Conservation (phyloP, 2,888 invertebrate species). For the Oxytorus armatus region DNA sequence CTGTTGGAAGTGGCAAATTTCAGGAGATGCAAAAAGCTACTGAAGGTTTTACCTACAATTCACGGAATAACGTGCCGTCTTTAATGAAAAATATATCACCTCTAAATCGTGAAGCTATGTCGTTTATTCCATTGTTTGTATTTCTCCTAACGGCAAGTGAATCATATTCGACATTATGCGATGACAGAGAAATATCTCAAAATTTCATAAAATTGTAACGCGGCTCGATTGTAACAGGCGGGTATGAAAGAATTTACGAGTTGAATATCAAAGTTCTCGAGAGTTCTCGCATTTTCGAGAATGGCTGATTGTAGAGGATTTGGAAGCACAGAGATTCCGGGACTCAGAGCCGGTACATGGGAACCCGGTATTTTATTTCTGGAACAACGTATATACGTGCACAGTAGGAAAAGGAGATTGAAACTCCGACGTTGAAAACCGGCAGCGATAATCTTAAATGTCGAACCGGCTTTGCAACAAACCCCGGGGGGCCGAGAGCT, state of each 20-base stretch:
- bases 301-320: slow-evolving; percentile 5
- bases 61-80: neutral
- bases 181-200: neutral
- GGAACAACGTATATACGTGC: neutral
- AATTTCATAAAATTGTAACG: slow-evolving; percentile 3
- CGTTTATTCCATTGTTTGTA: neutral
- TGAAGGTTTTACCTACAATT: neutral
- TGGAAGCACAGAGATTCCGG: slow-evolving; percentile 1
- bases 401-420: slow-evolving; percentile 20
- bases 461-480: slow-evolving; percentile 69
- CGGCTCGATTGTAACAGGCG: neutral
- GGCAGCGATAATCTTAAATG: slow-evolving; percentile 67
- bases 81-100: neutral
- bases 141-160: neutral
- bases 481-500: slow-evolving; percentile 54
- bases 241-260: neutral
- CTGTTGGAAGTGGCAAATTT: neutral
- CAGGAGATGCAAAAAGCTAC: neutral
- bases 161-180: neutral
- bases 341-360: too few species aligned
- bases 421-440: slow-evolving; percentile 26
- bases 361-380: neutral
- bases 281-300: slow-evolving; percentile 1
- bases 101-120: neutral
- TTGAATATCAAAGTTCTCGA: slow-evolving; percentile 6